Evolutionary conservation across 2,888 invertebrate species (phyloP).

Genomic region (Mythimna vitellina): DNA sequence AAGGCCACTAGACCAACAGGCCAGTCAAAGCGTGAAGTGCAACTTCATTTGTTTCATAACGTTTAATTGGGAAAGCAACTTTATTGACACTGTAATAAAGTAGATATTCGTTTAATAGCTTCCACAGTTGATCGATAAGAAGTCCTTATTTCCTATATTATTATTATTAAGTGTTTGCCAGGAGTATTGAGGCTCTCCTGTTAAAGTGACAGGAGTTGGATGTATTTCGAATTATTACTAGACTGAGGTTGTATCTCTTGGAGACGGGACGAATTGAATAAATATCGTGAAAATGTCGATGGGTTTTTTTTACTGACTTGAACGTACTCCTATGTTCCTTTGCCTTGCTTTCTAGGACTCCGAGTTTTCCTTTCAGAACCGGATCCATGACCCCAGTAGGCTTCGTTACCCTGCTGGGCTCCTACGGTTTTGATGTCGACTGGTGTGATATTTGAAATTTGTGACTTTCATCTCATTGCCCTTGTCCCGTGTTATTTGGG

Average conservation of each 20-base stretch:
- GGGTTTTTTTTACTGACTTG: neutral
- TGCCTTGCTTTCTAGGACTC: too few species aligned
- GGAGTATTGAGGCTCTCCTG: slow-evolving; percentile 26
- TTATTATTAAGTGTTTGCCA: slow-evolving; percentile 37
- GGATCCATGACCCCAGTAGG: too few species aligned
- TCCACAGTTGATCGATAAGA: slow-evolving; percentile 21
- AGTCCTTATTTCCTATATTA: slow-evolving; percentile 13
- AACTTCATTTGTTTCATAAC: neutral
- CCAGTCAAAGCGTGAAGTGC: neutral
- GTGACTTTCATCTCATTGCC: too few species aligned
- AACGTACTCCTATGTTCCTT: too few species aligned
- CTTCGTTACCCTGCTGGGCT: too few species aligned
- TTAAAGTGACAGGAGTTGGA: neutral
- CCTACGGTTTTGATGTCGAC: too few species aligned
- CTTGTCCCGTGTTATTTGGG: too few species aligned
- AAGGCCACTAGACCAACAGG: too few species aligned
- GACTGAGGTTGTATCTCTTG: slow-evolving; percentile 57
- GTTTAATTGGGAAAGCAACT: neutral
- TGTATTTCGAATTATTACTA: slow-evolving; percentile 54
- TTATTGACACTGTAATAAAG: neutral
- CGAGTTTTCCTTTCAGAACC: too few species aligned
- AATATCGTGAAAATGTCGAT: slow-evolving; percentile 49
- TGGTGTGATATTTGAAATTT: too few species aligned
- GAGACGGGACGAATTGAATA: slow-evolving; percentile 44
- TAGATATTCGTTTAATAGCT: neutral